Evolutionary conservation across 2,888 invertebrate species (phyloP), one percentile per base, ranked within the genome.

Genomic region (Orthosia cruda): DNA sequence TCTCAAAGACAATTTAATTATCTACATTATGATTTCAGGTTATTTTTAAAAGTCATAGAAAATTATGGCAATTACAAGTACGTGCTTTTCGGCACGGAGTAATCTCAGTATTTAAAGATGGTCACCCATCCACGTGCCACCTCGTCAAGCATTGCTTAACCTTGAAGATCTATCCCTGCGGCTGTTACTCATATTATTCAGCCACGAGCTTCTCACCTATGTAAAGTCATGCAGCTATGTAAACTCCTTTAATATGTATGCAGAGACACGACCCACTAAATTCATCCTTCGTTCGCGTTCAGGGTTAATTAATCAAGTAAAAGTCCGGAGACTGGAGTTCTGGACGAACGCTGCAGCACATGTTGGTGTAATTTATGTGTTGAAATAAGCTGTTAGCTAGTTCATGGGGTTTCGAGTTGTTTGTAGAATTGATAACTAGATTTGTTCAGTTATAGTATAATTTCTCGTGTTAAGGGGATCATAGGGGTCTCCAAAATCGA

Each of bases 261-360:
- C 89, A 82, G 59, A 72, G 77, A 77, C 85, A 85, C 74, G 88
- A 78, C 80, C 73, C 75, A 70, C 81, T 61, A 86, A 87, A 87
- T 87, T 89, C 77, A 81, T 81, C 77, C 84, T 81, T 55, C 72
- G 71, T 75, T 57, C 66, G 71, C 80, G 61, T 83, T 88, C 78
- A 67, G 67, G 74, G 87, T 88, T 85, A 89, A 88, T 89, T 89
- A 88, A 88, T 88, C 87, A 89, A 80, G 76, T 77, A 70, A 87
- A 88, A 81, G 75, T 77, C 77, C 72, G 49, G 47, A 81, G 74
- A 74, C 77, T 74, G 50, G 54, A 83, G 67, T 77, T 77, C 78
- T 80, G 75, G 71, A 77, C 68, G 72, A 80, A n/a, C n/a, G n/a
- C 58, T 69, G 79, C 58, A 84, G 82, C 84, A 86, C 71, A 80